These are phyloP conservation scores for Panagrolaimus sp. DNA, from an alignment of 1,140 invertebrate species.

Conservation along the genomic window DNA sequence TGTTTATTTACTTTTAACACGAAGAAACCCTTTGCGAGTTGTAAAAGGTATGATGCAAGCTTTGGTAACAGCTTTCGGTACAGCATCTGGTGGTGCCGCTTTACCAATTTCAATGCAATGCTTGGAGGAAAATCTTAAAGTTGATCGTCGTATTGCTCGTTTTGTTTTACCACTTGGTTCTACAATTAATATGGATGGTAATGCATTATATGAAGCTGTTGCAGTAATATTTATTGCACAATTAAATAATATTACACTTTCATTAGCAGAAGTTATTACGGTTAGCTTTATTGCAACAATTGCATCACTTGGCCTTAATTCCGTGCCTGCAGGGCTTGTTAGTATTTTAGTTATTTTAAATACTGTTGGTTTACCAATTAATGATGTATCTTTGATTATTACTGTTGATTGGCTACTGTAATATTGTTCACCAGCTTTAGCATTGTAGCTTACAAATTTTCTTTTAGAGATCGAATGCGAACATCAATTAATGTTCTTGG, in stretches of 20 bases:
- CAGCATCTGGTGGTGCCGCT: constrained; percentile 66
- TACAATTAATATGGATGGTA: constrained; percentile 66
- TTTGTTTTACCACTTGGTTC: constrained; percentile 60
- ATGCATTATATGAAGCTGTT: constrained; percentile 63
- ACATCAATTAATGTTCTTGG: constrained; percentile 91
- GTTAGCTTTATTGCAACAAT: constrained; percentile 85
- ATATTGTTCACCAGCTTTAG: too few species aligned
- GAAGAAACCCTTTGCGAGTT: constrained; percentile 80
- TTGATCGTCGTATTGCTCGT: constrained; percentile 39
- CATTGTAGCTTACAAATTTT: too few species aligned
- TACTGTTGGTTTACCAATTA: constrained; percentile 79
- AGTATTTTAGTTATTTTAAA: constrained; percentile 93
- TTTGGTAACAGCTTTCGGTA: constrained; percentile 81
- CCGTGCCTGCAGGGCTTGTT: constrained; percentile 86
- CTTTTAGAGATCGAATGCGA: constrained; percentile 79
- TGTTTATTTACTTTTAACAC: constrained; percentile 75
- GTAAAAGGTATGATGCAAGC: constrained; percentile 75
- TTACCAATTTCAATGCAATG: constrained; percentile 34
- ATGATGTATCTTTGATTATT: constrained; percentile 84
- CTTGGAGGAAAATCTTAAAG: constrained; percentile 23
- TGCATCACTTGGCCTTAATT: constrained; percentile 86
- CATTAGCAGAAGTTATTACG: constrained; percentile 67
- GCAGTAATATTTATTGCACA: constrained; percentile 63
- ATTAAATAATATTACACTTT: constrained; percentile 64
- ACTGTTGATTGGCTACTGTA: constrained; percentile 91